phyloP scores from a whole-genome alignment of 2,113 vertebrate genomes.

The Grus americana region DNA sequence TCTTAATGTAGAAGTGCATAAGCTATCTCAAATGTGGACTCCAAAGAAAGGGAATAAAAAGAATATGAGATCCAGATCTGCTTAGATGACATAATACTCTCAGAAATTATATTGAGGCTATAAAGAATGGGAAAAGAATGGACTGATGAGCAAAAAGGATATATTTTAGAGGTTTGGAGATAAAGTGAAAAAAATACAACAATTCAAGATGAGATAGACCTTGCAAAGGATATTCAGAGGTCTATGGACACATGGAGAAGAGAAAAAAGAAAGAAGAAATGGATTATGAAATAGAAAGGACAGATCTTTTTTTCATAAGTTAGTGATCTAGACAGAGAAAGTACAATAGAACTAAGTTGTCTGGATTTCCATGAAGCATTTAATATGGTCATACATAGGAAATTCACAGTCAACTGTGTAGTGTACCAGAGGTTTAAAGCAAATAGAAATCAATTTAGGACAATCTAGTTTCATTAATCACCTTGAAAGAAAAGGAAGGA shows the following conservation, averaged over 20 bases:
- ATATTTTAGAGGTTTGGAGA: background rate
- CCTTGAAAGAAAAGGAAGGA: background rate
- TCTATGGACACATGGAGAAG: background rate
- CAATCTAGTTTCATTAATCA: background rate
- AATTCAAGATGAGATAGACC: background rate
- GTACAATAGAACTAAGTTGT: background rate
- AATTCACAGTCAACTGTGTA: background rate
- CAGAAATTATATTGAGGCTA: background rate
- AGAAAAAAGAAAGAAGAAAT: background rate
- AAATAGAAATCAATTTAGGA: background rate
- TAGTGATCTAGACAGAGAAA: background rate
- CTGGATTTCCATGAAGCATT: background rate
- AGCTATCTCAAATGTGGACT: background rate
- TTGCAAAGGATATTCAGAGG: background rate
- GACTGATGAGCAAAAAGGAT: background rate
- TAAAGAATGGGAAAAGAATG: background rate
- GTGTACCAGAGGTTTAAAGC: background rate
- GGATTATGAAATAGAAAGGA: background rate
- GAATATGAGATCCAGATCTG: background rate
- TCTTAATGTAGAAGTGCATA: background rate
- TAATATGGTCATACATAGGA: background rate
- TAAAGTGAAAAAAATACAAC: background rate
- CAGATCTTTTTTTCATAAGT: background rate
- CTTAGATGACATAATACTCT: background rate
- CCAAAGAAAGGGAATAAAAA: background rate